Conservation (phyloP, 2,888 invertebrate genomes). For the Spodoptera littoralis region DNA sequence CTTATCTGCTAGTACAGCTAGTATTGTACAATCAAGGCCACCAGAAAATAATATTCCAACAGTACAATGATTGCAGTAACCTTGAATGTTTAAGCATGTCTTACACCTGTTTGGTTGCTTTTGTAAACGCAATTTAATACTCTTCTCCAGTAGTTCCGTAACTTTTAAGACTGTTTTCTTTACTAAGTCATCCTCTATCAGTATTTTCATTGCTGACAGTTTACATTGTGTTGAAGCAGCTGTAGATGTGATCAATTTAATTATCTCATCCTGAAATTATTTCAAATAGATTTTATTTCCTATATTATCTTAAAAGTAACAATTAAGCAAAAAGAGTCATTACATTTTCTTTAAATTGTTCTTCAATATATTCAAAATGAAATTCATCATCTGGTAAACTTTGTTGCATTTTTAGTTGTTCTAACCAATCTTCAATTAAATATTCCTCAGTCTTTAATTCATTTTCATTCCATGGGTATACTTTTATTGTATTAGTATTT, state of each 20-base stretch:
- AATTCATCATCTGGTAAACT: slow-evolving; percentile 77
- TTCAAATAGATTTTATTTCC: slow-evolving; percentile 42
- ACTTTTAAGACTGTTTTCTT: slow-evolving; percentile 81
- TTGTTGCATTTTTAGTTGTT: slow-evolving; percentile 71
- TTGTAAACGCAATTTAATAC: slow-evolving; percentile 89
- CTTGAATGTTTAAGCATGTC: slow-evolving; percentile 81
- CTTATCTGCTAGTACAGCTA: slow-evolving; percentile 94
- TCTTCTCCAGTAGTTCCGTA: slow-evolving; percentile 85
- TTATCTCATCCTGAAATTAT: slow-evolving; percentile 70
- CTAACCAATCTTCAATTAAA: slow-evolving; percentile 69
- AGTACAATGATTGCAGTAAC: slow-evolving; percentile 89
- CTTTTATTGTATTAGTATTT: slow-evolving; percentile 64
- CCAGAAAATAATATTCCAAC: slow-evolving; percentile 97
- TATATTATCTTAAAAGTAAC: slow-evolving; percentile 38
- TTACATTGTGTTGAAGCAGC: slow-evolving; percentile 65
- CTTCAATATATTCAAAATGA: slow-evolving; percentile 59
- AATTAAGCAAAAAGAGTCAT: slow-evolving; percentile 20
- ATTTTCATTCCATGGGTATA: slow-evolving; percentile 71
- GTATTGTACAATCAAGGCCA: slow-evolving; percentile 97
- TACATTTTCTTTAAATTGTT: slow-evolving; percentile 66
- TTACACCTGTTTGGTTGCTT: slow-evolving; percentile 90
- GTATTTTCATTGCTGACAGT: slow-evolving; percentile 72
- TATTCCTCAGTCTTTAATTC: slow-evolving; percentile 58
- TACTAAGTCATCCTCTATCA: slow-evolving; percentile 77
- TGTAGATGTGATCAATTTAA: slow-evolving; percentile 67